Base-by-base conservation (phyloP, 2,113 vertebrate genomes). In the Dasyurus viverrinus region DNA sequence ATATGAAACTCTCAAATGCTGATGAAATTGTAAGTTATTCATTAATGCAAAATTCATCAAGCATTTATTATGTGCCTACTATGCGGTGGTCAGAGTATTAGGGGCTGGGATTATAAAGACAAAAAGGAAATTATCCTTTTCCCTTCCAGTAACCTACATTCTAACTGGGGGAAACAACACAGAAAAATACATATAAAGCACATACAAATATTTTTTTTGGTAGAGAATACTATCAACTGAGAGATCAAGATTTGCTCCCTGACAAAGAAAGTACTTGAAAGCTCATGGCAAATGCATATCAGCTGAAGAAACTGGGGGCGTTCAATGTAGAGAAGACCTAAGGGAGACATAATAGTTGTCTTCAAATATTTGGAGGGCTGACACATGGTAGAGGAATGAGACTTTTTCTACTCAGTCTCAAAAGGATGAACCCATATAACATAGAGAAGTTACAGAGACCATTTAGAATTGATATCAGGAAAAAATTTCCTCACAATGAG, bases 1-100 rank as follows among this genome's bases (percentile, higher is more conserved):
- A 91, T 76, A 42, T 54, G 46, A 93, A 98, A 97, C 52, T 53
- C 50, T 94, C 90, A 89, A 55, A 50, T 92, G 55, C 93, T 90
- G 19, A 27, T 91, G 30, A 89, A 96, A 90, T 6, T 94, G 84
- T 19, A 96, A 96, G 8, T 42, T 60, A 60, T 60, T 68, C 60
- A 68, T 68, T 68, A 16, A 23, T 6, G 42, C 36, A 84, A 42
- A 84, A 42, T 22, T 22, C 68, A 42, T 84, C 19, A 84, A 42
- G 19, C 68, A 42, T 84, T 84, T 84, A 84, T 84, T 42, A 84
- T 8, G 1, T 42, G 68, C 68, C 68, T 22, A 42, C 5, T 2
- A 8, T 22, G 5, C 8, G 19, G 7, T 7, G 36, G 19, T 42
- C 68, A 23, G 0, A 23, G 16, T 42, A 19, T 84, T 76, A n/a